Percentiles rank a stretch among this genome's conserved stretches.
These are phyloP conservation scores for Hirundichthys speculiger DNA, from an alignment of 2,113 vertebrate species.

Conservation along the genomic window DNA sequence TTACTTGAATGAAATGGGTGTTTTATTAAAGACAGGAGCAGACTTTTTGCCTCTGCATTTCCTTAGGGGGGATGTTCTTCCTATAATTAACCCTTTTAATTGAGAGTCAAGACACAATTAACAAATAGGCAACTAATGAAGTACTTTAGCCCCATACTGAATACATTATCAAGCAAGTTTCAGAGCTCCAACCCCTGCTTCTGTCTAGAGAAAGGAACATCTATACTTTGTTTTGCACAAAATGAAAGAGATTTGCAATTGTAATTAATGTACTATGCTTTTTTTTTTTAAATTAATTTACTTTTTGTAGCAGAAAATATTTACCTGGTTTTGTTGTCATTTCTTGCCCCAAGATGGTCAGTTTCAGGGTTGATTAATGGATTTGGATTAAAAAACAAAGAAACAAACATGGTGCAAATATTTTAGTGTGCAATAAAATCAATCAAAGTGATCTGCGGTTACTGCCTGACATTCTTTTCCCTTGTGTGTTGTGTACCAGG, in stretches of 20 bases:
- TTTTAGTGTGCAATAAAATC: not conserved
- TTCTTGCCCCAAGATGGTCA: slow-evolving; percentile 1
- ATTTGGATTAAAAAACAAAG: slow-evolving; percentile 6
- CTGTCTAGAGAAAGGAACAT: slow-evolving; percentile 22
- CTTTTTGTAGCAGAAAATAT: not conserved
- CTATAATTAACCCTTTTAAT: slow-evolving; percentile 82
- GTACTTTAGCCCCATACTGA: slow-evolving; percentile 67
- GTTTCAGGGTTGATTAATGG: not conserved
- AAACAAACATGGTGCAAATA: not conserved
- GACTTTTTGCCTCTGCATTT: slow-evolving; percentile 52
- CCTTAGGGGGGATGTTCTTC: slow-evolving; percentile 68
- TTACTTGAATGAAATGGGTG: slow-evolving; percentile 55
- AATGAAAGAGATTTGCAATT: not conserved
- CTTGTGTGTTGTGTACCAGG: slow-evolving; percentile 51
- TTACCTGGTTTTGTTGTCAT: not conserved
- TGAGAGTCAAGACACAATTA: slow-evolving; percentile 82
- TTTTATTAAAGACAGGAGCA: slow-evolving; percentile 62
- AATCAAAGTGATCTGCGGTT: not conserved
- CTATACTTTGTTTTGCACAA: not conserved
- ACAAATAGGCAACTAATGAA: slow-evolving; percentile 79
- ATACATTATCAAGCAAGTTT: slow-evolving; percentile 65
- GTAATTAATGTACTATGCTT: slow-evolving; percentile 4
- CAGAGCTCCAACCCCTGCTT: slow-evolving; percentile 41
- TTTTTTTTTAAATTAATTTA: slow-evolving; percentile 7
- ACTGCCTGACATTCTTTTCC: not conserved